Base-by-base conservation (phyloP, 2,888 invertebrate genomes). In the Sthenelais limicola region DNA sequence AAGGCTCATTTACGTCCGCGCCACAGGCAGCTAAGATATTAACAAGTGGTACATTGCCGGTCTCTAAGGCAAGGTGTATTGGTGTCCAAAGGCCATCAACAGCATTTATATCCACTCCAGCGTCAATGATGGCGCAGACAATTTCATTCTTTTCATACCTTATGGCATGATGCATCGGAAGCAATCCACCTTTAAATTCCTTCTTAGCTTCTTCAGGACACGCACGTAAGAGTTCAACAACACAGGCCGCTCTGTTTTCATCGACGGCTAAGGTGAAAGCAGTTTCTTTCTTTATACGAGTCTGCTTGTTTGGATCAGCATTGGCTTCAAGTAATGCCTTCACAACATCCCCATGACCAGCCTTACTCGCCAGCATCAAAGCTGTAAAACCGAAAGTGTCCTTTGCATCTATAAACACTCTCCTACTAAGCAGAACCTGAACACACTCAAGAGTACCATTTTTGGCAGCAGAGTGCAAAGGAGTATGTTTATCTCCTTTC, bases 321-420 rank as follows among this genome's bases (percentile, higher is more conserved):
- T 83, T 83, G 32, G 82, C 80, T 38, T 84, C 83, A n/a, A 85
- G 68, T n/a, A 86, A 77, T 5, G 85, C 73, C 68, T 82, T 81
- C 5, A 85, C 84, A 52, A 85, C 74, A 54, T 84, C 83, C 30
- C 80, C 80, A 62, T 84, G 81, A 7, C 80, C 82, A 52, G 83
- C 70, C 75, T 84, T 83, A 30, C 82, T 80, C 12, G 85, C 86
- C 85, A 84, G 84, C 76, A 85, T 85, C 35, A 86, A 74, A 0
- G 84, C 84, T 26, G 83, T 84, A 84, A 62, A 1, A 21, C 62
- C 62, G 21, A 62, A 62, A 1, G 62, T 62, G 38, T 62, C 62
- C 35, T 38, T 38, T 9, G 62, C 38, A 38, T 62, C 43, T 2
- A 62, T 1, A 38, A 38, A 24, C 24, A 15, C 18, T 24, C 62